These are phyloP conservation scores for Rhyacichthys aspro DNA, from an alignment of 2,797 vertebrate genomes.

Conservation along the genomic window DNA sequence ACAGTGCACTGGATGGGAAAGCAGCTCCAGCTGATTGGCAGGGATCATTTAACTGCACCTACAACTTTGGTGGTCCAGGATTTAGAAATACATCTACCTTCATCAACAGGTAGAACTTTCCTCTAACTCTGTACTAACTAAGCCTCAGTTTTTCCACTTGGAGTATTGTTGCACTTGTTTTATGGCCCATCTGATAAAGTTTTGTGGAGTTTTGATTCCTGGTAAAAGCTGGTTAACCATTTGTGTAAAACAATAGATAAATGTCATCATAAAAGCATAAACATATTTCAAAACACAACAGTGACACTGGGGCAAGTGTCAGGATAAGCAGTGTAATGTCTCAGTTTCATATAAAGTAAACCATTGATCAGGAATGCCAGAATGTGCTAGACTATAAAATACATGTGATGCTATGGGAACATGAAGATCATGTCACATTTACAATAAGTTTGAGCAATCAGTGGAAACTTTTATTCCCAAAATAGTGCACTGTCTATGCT, in stretches of 20 bases:
- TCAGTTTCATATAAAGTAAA: no score
- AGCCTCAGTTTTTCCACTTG: background rate
- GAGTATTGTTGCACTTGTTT: background rate
- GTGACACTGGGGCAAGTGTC: background rate
- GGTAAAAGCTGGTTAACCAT: background rate
- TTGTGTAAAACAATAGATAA: conserved; percentile 1
- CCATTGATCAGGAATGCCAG: no score
- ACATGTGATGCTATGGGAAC: no score
- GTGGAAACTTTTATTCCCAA: no score
- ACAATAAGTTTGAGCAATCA: no score
- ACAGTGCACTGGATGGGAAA: conserved; percentile 79
- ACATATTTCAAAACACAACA: background rate
- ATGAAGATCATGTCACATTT: no score
- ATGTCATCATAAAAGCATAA: conserved; percentile 1
- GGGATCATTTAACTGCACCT: conserved; percentile 83
- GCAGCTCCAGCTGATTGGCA: conserved; percentile 74
- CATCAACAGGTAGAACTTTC: conserved; percentile 62
- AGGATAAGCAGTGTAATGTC: background rate
- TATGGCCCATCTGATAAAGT: conserved; percentile 6
- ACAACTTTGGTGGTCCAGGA: conserved; percentile 85
- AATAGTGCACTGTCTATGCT: no score
- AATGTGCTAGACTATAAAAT: no score
- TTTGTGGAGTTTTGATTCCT: background rate
- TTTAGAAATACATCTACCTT: conserved; percentile 68
- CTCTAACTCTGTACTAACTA: background rate